These are phyloP conservation scores for Phacellophora camtschatica DNA, from an alignment of 30 jellyfish, hydroid and myxozoan genomes.

Conservation along the genomic window DNA sequence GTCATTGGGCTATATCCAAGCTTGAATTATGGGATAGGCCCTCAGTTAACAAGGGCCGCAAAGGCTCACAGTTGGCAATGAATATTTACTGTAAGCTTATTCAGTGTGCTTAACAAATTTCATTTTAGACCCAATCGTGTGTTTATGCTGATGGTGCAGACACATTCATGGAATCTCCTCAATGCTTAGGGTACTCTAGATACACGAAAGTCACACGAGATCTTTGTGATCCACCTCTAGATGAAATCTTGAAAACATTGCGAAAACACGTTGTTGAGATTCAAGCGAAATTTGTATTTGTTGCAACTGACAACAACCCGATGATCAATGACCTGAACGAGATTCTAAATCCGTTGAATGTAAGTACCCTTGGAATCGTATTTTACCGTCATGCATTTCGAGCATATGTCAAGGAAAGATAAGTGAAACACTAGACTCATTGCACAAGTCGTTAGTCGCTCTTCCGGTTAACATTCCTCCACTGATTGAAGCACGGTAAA, in stretches of 20 bases:
- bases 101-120: too few relatives aligned
- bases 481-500: too few relatives aligned
- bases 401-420: not conserved
- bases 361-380: not conserved
- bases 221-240: constrained; percentile 52
- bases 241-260: not conserved
- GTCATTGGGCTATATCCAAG: too few relatives aligned
- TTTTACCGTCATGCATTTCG: not conserved
- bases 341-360: constrained; percentile 5
- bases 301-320: constrained; percentile 59
- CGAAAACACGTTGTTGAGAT: not conserved
- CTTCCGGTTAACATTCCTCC: too few relatives aligned
- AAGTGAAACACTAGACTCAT: not conserved
- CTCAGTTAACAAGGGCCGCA: too few relatives aligned
- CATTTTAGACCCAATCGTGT: constrained; percentile 5
- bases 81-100: too few relatives aligned
- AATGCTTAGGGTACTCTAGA: constrained; percentile 31
- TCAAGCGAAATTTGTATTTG: constrained; percentile 15
- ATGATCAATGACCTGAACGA: constrained; percentile 39
- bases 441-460: too few relatives aligned
- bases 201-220: constrained; percentile 31
- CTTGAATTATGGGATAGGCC: too few relatives aligned
- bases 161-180: constrained; percentile 55
- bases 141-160: constrained; percentile 41
- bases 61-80: too few relatives aligned